phyloP scores from a whole-genome alignment of 2,797 vertebrate genomes.

The Nyctibius grandis region DNA sequence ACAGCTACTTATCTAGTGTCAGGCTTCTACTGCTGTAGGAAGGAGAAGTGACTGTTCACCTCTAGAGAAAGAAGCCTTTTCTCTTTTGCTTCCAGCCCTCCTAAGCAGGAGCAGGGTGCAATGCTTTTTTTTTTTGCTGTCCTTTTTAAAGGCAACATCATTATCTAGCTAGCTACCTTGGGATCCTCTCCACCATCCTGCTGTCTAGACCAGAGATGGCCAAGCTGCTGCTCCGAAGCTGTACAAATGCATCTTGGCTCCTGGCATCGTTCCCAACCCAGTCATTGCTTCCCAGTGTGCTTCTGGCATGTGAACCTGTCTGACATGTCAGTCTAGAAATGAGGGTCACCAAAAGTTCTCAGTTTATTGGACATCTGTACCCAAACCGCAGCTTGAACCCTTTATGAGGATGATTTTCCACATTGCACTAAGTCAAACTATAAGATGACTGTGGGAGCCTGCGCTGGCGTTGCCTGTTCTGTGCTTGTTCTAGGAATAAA shows the following conservation, averaged over 20 bases:
- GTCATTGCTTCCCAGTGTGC: neutral
- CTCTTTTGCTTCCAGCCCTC: neutral
- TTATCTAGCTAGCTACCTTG: neutral
- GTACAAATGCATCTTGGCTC: neutral
- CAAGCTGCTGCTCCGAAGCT: neutral
- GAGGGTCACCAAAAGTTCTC: slow-evolving; percentile 25
- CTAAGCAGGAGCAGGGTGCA: neutral
- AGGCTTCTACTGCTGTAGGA: neutral
- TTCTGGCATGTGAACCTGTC: slow-evolving; percentile 27
- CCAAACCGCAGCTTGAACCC: neutral
- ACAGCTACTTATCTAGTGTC: slow-evolving; percentile 18
- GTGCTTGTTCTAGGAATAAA: neutral
- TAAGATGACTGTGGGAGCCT: neutral
- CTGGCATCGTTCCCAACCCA: neutral
- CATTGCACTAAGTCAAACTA: neutral
- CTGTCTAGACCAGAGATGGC: neutral
- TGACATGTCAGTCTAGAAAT: slow-evolving; percentile 4
- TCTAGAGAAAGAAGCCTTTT: neutral
- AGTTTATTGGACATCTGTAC: neutral
- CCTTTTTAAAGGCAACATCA: neutral
- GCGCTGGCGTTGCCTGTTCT: neutral
- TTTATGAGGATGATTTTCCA: neutral
- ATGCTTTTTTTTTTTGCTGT: neutral
- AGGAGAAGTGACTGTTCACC: neutral
- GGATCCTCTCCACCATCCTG: neutral